phyloP scores from a whole-genome alignment of 1,140 invertebrate genomes.

The Elymnias hypermnestra region DNA sequence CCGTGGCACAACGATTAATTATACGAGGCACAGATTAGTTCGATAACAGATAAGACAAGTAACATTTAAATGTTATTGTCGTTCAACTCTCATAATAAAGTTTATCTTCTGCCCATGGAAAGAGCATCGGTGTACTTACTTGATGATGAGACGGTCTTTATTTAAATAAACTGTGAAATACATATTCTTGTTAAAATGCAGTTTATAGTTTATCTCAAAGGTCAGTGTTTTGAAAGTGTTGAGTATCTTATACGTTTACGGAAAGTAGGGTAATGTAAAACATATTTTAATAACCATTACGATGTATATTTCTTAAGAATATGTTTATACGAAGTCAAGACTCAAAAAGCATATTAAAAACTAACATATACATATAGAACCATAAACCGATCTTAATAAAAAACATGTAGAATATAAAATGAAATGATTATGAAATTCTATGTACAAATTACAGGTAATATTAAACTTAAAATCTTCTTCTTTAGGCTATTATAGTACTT shows the following conservation, averaged over 20 bases:
- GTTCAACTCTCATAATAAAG: conserved; percentile 29
- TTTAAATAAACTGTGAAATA: conserved; percentile 25
- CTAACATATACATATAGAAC: no score
- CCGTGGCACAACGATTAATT: conserved; percentile 50
- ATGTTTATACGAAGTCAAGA: no score
- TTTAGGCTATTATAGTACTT: no score
- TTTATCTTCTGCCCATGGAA: conserved; percentile 28
- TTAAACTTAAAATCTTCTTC: no score
- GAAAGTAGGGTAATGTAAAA: conserved; percentile 4
- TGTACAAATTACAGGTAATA: no score
- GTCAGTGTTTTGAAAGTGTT: conserved; percentile 12
- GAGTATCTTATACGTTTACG: background rate
- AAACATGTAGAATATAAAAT: no score
- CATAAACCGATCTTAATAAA: no score
- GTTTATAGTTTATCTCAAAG: conserved; percentile 19
- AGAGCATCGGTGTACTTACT: conserved; percentile 34
- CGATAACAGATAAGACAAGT: conserved; percentile 31
- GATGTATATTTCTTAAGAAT: no score
- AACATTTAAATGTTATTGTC: conserved; percentile 41
- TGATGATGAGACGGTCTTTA: conserved; percentile 20
- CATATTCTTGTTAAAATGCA: conserved; percentile 17
- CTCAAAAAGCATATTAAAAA: no score
- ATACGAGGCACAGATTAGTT: conserved; percentile 42
- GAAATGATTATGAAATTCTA: no score
- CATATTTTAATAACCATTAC: no score